Evolutionary conservation across 2,888 invertebrate genomes (phyloP), one percentile per base, ranked within the genome.

Genomic region (Acrobasis consociella): DNA sequence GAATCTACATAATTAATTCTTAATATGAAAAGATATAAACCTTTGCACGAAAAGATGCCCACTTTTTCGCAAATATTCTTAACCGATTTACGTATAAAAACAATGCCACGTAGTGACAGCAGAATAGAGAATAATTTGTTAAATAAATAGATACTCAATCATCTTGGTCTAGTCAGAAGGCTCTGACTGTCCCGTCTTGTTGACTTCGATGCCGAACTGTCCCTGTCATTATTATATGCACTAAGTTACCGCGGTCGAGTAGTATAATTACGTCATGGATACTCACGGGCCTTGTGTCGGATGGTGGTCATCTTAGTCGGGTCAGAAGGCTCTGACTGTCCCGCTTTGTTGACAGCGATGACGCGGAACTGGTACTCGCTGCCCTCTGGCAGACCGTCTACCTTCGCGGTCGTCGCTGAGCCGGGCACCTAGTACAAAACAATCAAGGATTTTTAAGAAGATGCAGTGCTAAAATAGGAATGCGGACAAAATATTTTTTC

Each of bases 291-390:
- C 89, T 97, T 97, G 82, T 97, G 96, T 80, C 97, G 97, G 77
- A 97, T 97, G 59, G 96, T 95, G 78, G 98, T 97, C 93, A 96
- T 95, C 84, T 96, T 96, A 60, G 98, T 97, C 0, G 98, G 96
- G 73, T 98, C 98, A 0, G 98, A 98, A 3, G 98, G 96, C 16
- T 96, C 96, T 0, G 97, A 97, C 9, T 94, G 96, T 62, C 98
- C 98, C 58, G 98, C 99, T 90, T 98, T 98, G 91, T 98, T 98
- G 17, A 98, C 96, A 13, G 98, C 98, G 68, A 97, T 94, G 15
- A 99, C 94, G 58, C 98, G 94, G 94, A 98, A 98, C 86, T 98
- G 97, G 83, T 96, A 97, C 88, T 98, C 98, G 66, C 96, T 96
- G 64, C 97, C 95, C 89, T 98, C 98, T 68, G 97, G 97, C 37